Evolutionary conservation across 2,888 invertebrate genomes (phyloP), one percentile per base, ranked within the genome.

Genomic region (Rotaria macrura): DNA sequence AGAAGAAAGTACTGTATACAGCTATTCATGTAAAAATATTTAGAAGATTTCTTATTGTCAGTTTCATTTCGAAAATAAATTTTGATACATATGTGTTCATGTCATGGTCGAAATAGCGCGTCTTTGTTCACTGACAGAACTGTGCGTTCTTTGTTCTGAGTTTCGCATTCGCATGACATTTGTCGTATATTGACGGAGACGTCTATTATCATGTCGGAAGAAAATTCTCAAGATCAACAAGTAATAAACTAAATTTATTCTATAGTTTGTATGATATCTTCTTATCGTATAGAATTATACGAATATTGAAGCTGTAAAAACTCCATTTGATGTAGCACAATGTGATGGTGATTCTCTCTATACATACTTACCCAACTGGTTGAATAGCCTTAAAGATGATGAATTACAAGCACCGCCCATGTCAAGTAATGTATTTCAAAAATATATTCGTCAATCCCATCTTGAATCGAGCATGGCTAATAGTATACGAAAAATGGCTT

Each of bases 341-440:
- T 79, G 79, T 43, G 79, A 79, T 43, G 79, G 43, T 79, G 43
- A 43, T 43, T 43, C 43, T n/a, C 43, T 79, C 9, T 79, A 43
- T 43, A 43, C 40, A n/a, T 79, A 79, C 43, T n/a, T 79, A 43
- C 79, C 79, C 40, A 79, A 79, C n/a, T 79, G 40, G 40, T 79
- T 79, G n/a, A 79, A 79, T 79, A n/a, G 25, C 25, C 43, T 79
- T 12, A 43, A 43, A 20, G 43, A 79, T 43, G 79, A 40, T 9
- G 25, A 79, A 43, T 38, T 79, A n/a, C 43, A 25, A 79, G 3
- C 25, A 20, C 43, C 43, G 14, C 79, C 79, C 23, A 79, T 79
- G 79, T 43, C 79, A n/a, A n/a, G 23, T 12, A 43, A 79, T 43
- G 10, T n/a, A 40, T 79, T 79, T 79, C 79, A 79, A 43, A 25